Percentiles rank a stretch among this genome's conserved stretches.
These are phyloP conservation scores for Aphaenogaster ashmeadi DNA, from an alignment of 1,140 invertebrate species.

Conservation along the genomic window DNA sequence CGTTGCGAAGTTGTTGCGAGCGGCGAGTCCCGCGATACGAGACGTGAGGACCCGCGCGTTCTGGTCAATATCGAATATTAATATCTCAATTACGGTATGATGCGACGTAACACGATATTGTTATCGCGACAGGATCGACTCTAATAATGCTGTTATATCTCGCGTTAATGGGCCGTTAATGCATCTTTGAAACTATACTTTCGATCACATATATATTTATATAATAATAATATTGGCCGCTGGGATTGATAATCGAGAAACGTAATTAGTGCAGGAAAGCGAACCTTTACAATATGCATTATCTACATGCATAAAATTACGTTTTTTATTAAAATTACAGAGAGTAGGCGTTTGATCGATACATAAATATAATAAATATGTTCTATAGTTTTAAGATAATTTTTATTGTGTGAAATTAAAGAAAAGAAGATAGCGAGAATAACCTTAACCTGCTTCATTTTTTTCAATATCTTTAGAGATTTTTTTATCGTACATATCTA, in stretches of 20 bases:
- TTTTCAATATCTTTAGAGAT: conserved; percentile 7
- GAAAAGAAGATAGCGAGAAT: background rate
- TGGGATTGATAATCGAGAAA: background rate
- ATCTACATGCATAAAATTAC: background rate
- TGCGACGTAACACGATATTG: background rate
- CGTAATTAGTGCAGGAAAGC: background rate
- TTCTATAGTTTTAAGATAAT: background rate
- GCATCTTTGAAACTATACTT: background rate
- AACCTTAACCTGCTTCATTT: background rate
- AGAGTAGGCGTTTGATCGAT: background rate
- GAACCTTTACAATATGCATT: background rate
- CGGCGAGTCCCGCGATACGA: background rate
- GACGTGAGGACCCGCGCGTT: background rate
- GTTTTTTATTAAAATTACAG: background rate
- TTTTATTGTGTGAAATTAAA: conserved; percentile 1
- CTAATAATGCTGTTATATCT: conserved; percentile 7
- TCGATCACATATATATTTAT: background rate
- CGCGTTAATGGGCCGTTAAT: conserved; percentile 32
- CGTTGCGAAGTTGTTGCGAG: background rate
- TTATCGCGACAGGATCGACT: background rate
- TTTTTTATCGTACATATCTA: background rate
- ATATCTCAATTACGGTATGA: conserved; percentile 20
- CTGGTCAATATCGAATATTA: conserved; percentile 30
- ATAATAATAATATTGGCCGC: conserved; percentile 8
- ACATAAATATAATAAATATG: background rate